These are phyloP conservation scores for Parauchenoglanis punctatus DNA, from an alignment of 2,797 vertebrate species.

Conservation along the genomic window DNA sequence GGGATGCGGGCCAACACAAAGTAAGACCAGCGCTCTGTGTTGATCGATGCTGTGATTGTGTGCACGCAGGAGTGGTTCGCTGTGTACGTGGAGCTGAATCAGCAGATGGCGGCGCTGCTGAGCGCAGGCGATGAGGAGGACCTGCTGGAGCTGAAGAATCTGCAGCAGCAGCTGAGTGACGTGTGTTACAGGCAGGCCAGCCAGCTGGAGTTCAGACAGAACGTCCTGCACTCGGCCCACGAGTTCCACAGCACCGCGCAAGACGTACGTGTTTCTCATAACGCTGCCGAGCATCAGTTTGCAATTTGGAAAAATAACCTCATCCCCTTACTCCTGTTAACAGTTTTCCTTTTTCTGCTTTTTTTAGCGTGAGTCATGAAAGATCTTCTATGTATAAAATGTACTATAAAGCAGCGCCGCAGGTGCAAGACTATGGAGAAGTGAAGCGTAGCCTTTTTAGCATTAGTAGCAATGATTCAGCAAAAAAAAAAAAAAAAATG, in stretches of 20 bases:
- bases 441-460: not conserved
- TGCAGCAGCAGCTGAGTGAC: constrained; percentile 97
- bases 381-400: not conserved
- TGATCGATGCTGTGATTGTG: not conserved
- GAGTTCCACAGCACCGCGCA: constrained; percentile 92
- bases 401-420: not conserved
- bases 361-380: not conserved
- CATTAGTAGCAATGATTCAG: not conserved
- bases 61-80: constrained; percentile 93
- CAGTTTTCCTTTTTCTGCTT: not conserved
- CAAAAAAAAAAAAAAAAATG: not conserved
- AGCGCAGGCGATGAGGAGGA: constrained; percentile 93
- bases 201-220: constrained; percentile 94
- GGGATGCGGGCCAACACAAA: no score
- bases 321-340: not conserved
- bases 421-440: not conserved
- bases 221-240: constrained; percentile 91
- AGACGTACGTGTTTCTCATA: constrained; percentile 79
- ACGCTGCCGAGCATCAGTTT: not conserved
- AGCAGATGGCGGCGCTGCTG: constrained; percentile 94
- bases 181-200: constrained; percentile 95
- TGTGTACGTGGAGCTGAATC: constrained; percentile 98
- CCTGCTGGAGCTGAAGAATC: constrained; percentile 87
- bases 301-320: not conserved
- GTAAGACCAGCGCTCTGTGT: not conserved